Base-by-base conservation (phyloP, 2,888 invertebrate genomes). In the Blastobasis lacticolella region DNA sequence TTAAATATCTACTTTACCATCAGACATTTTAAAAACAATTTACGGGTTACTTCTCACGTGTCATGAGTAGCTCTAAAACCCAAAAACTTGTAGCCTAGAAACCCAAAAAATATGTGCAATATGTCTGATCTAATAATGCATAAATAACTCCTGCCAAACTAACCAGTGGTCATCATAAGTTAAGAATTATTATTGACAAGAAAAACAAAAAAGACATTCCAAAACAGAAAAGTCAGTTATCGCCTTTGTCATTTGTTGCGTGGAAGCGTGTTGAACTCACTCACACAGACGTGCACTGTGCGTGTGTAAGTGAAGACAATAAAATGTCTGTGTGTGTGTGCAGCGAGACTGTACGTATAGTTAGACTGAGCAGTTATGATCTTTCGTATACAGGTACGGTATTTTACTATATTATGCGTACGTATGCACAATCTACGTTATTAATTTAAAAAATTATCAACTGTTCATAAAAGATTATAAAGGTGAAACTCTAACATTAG, bases 221-320 rank as follows among this genome's bases (percentile, higher is more conserved):
- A 60, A 63, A 56, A 57, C 50, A 60, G 48, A 75, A 70, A 74
- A 63, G 53, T 67, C 75, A 78, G 70, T 63, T 72, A 62, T 60
- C 58, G 56, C 72, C 62, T 69, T 73, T 58, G 66, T 54, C 53
- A 63, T 63, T 57, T 59, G 63, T 54, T 62, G 64, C 61, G 57
- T 64, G 40, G 38, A 36, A 46, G 50, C 71, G 66, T 72, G 71
- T 71, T 76, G 78, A 77, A 78, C 79, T 69, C 77, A 73, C 78
- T 4, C 78, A 76, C 75, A 75, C 76, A 58, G 48, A 10, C 51
- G 36, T 49, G 47, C 41, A 37, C 9, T 56, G 57, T 57, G 53
- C 42, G 45, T 47, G 58, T 57, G 58, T 61, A 57, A 48, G 59
- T 58, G 61, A 59, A 59, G 62, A 63, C 62, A 64, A 69, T 63